phyloP scores from a whole-genome alignment of 2,888 invertebrate genomes.

The Melieria omissa region DNA sequence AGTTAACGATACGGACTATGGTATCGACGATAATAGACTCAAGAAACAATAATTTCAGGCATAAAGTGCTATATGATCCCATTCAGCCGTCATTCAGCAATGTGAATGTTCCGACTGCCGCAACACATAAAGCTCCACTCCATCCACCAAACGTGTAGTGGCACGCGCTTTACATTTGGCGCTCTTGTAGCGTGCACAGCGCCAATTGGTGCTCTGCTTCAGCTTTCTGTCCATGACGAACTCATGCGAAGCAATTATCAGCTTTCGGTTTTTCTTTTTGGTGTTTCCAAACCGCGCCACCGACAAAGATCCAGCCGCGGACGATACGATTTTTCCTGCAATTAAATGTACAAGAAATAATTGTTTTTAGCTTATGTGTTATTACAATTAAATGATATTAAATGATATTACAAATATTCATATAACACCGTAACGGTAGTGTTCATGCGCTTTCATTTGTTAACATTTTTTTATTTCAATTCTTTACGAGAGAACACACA shows the following conservation, averaged over 20 bases:
- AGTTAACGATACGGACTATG: no score
- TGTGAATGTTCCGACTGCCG: conserved; percentile 59
- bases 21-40: no score
- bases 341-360: background rate
- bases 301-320: background rate
- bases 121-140: conserved; percentile 58
- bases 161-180: conserved; percentile 64
- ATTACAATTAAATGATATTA: no score
- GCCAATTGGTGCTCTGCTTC: conserved; percentile 64
- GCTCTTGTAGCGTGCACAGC: conserved; percentile 62
- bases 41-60: no score
- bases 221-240: conserved; percentile 64
- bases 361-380: no score
- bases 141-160: conserved; percentile 58
- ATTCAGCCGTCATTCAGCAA: background rate
- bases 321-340: background rate
- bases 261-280: conserved; percentile 61
- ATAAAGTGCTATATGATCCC: no score
- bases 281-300: conserved; percentile 58
- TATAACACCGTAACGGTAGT: no score
- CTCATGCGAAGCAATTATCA: conserved; percentile 58
- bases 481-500: no score
- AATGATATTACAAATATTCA: no score
- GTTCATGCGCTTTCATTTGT: no score
- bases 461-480: no score